A percentile compares a stretch with the other conserved stretches of the same genome.
Conservation (phyloP, 2,113 vertebrate species). For the Actinemys pallida region DNA sequence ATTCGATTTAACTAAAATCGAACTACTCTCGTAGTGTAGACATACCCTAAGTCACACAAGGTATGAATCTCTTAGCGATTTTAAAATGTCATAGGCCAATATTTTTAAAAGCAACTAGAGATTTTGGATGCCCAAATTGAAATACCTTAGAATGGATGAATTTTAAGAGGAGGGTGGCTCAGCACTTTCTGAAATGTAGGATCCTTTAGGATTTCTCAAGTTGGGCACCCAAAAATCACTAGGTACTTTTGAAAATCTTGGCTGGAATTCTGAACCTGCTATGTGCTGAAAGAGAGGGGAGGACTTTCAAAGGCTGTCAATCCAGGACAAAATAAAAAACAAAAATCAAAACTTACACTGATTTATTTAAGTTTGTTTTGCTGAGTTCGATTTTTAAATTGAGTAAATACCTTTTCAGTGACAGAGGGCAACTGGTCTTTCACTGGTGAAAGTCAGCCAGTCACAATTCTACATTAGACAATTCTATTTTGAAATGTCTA, state of each 20-base stretch:
- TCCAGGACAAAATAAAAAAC: neutral
- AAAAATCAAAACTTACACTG: neutral
- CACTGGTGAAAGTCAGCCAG: neutral
- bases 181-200: neutral
- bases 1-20: too few species aligned
- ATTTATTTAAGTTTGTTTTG: neutral
- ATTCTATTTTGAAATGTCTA: neutral
- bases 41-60: neutral
- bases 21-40: too few species aligned
- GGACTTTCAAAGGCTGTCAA: neutral
- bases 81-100: neutral
- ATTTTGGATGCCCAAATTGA: neutral
- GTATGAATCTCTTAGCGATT: neutral
- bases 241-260: neutral
- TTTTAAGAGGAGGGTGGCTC: neutral
- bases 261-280: neutral
- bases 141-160: neutral
- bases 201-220: neutral
- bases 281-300: neutral
- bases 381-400: neutral
- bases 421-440: neutral
- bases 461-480: neutral
- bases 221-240: neutral
- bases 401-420: neutral
- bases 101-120: neutral